Conservation (phyloP, 2,888 invertebrate genomes). For the Metalampra italica region DNA sequence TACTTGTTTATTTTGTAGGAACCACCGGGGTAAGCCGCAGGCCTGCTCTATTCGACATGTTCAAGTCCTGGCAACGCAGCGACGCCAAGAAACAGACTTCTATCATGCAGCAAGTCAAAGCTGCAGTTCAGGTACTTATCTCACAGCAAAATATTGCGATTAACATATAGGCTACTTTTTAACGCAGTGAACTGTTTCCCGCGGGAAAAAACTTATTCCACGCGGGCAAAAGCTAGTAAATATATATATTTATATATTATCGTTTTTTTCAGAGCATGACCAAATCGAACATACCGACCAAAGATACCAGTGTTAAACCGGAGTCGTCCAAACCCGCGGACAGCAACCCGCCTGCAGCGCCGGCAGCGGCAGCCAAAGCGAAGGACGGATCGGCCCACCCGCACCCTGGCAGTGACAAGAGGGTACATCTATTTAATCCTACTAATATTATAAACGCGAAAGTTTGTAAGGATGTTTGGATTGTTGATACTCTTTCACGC, state of each 20-base stretch:
- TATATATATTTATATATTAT: too few relatives aligned
- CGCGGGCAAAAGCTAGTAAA: too few relatives aligned
- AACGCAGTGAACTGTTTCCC: too few relatives aligned
- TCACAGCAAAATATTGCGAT: slow-evolving; percentile 12
- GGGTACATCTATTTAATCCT: slow-evolving; percentile 37
- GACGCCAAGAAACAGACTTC: slow-evolving; percentile 67
- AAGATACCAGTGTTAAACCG: slow-evolving; percentile 29
- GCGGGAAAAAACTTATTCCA: too few relatives aligned
- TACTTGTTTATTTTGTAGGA: slow-evolving; percentile 45
- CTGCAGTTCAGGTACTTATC: slow-evolving; percentile 84
- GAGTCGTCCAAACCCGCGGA: slow-evolving; percentile 29
- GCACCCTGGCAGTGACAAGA: slow-evolving; percentile 79
- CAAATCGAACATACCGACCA: slow-evolving; percentile 34
- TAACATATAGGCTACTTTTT: too few relatives aligned
- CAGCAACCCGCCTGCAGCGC: slow-evolving; percentile 15
- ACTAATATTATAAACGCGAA: too few relatives aligned
- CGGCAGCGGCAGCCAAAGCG: slow-evolving; percentile 48
- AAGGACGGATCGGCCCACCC: slow-evolving; percentile 86
- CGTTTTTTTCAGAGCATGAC: slow-evolving; percentile 51
- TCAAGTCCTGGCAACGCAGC: slow-evolving; percentile 73
- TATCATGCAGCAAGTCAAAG: slow-evolving; percentile 91
- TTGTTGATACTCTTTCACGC: too few relatives aligned
- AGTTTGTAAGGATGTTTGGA: too few relatives aligned
- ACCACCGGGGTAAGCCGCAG: slow-evolving; percentile 84
- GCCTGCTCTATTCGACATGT: slow-evolving; percentile 88